These are phyloP conservation scores for Nowickia ferox DNA, from an alignment of 2,888 invertebrate genomes.

Conservation along the genomic window DNA sequence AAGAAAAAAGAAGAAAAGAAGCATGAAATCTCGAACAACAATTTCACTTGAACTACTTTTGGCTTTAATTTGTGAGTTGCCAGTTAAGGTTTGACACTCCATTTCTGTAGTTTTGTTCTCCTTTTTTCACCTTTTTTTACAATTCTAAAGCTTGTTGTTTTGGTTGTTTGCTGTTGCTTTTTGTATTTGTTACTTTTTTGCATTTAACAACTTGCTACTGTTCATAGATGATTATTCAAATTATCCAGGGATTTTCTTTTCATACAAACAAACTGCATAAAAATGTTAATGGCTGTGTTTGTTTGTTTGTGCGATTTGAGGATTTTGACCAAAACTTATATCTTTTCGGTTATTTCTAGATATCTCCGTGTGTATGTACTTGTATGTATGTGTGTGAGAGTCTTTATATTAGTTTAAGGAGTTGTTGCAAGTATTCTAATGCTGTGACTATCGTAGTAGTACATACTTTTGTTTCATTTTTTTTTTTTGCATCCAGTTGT, in stretches of 20 bases:
- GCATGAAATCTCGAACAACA: slow-evolving; percentile 63
- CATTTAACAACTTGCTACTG: slow-evolving; percentile 72
- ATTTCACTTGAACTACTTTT: slow-evolving; percentile 72
- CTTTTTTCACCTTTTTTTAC: slow-evolving; percentile 35
- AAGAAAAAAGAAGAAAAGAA: slow-evolving; percentile 47
- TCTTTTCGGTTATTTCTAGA: slow-evolving; percentile 33
- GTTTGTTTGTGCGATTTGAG: slow-evolving; percentile 21
- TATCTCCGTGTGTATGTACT: not conserved
- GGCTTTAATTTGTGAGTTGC: slow-evolving; percentile 72
- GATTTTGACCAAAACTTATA: slow-evolving; percentile 61
- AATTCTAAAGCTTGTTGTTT: slow-evolving; percentile 47
- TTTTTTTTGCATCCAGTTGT: not conserved
- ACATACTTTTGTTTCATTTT: slow-evolving; percentile 34
- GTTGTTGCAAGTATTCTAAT: slow-evolving; percentile 58
- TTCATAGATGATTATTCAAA: slow-evolving; percentile 72
- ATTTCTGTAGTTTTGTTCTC: slow-evolving; percentile 60
- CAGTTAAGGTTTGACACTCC: slow-evolving; percentile 71
- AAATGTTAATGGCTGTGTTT: slow-evolving; percentile 22
- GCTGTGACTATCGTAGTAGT: slow-evolving; percentile 10
- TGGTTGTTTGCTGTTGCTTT: slow-evolving; percentile 15
- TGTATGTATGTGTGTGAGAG: not conserved
- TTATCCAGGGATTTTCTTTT: slow-evolving; percentile 68
- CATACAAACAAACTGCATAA: slow-evolving; percentile 30
- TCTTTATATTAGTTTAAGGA: slow-evolving; percentile 41
- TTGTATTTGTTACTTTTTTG: slow-evolving; percentile 32